Percentiles rank a stretch among this genome's conserved stretches.
phyloP scores from a whole-genome alignment of 35 echinoderm and acorn worm species.

The Anneissia japonica region DNA sequence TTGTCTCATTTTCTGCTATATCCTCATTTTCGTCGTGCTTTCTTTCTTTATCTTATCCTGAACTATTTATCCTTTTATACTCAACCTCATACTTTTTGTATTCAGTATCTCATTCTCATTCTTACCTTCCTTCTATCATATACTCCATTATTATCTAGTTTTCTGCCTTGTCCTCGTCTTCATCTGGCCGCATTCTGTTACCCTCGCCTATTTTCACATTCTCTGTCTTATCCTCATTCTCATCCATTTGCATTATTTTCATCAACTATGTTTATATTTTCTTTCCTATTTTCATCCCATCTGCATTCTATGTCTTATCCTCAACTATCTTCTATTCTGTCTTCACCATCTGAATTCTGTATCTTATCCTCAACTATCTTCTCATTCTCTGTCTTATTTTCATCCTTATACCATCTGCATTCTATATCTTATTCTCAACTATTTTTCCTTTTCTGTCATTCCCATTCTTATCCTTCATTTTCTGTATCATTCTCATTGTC shows the following conservation, averaged over 20 bases:
- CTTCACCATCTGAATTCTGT: not conserved
- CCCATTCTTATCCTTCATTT: not conserved
- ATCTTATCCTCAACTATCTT: not conserved
- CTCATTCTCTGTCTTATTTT: not conserved
- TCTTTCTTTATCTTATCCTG: not conserved
- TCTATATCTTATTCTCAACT: too few species aligned
- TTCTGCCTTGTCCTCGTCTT: not conserved
- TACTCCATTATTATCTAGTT: not conserved
- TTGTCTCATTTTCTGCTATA: not conserved
- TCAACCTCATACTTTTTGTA: not conserved
- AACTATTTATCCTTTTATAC: not conserved
- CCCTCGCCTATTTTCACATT: not conserved
- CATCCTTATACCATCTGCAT: not conserved
- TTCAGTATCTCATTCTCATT: not conserved
- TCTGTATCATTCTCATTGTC: not conserved
- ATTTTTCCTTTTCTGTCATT: not conserved
- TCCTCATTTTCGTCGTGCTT: not conserved
- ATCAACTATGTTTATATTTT: too few species aligned
- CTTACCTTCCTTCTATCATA: not conserved
- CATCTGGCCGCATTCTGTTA: not conserved
- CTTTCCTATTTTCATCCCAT: too few species aligned
- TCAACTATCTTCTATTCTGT: not conserved
- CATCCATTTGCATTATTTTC: not conserved
- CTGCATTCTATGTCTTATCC: too few species aligned
- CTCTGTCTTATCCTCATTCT: not conserved